Percentiles rank a stretch among this genome's conserved stretches.
phyloP scores from a whole-genome alignment of 2,113 vertebrate species.

The Platycercus adscitus region DNA sequence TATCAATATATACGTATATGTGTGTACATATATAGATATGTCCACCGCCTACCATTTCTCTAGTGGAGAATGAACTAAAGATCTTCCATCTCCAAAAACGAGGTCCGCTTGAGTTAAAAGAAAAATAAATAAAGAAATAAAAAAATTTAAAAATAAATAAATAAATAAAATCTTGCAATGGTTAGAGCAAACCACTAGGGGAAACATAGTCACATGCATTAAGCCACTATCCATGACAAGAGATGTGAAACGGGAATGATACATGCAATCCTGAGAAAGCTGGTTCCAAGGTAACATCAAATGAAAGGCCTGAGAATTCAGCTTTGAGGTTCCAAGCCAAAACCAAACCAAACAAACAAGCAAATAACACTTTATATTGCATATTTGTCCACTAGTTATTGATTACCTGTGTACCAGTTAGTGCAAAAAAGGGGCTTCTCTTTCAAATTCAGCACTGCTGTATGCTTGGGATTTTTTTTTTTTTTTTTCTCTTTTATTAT shows the following conservation, averaged over 20 bases:
- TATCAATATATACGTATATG: background rate
- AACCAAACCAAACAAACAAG: background rate
- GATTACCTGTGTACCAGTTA: background rate
- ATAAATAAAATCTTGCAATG: background rate
- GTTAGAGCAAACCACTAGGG: conserved; percentile 40
- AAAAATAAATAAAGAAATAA: background rate
- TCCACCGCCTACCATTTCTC: background rate
- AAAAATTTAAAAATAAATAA: background rate
- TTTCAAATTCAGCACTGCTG: background rate
- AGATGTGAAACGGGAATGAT: background rate
- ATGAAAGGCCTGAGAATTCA: background rate
- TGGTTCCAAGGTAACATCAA: background rate
- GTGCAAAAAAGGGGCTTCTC: background rate
- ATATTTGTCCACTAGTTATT: background rate
- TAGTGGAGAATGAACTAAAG: background rate
- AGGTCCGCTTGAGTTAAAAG: background rate
- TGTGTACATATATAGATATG: background rate
- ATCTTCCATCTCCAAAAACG: background rate
- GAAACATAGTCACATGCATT: conserved; percentile 52
- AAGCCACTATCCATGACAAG: background rate
- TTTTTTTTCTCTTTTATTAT: background rate
- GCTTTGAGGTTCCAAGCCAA: background rate
- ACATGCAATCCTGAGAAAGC: background rate
- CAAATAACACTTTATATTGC: background rate
- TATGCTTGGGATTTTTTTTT: background rate